Percentiles rank a stretch among this genome's conserved stretches.
phyloP scores from a whole-genome alignment of 2,113 vertebrate species.

The Xenus cinereus region DNA sequence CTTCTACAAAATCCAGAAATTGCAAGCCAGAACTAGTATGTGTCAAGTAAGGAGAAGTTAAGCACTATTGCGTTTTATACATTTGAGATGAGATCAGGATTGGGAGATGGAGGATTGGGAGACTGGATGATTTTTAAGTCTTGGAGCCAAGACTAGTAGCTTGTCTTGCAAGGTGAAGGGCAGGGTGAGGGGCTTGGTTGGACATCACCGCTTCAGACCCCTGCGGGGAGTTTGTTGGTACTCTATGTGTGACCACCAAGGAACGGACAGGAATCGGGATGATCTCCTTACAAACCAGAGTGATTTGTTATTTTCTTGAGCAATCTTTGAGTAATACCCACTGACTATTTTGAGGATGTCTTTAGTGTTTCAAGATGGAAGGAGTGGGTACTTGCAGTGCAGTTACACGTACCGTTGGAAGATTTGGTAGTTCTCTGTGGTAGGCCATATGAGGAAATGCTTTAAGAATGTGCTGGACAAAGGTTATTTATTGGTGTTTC shows the following conservation, averaged over 20 bases:
- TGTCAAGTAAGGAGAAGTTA: not conserved
- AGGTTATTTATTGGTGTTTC: not conserved
- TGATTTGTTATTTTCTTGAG: not conserved
- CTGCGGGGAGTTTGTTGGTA: not conserved
- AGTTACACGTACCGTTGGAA: accelerated
- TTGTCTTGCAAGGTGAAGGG: not conserved
- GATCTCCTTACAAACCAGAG: not conserved
- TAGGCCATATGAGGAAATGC: not conserved
- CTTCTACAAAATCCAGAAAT: not conserved
- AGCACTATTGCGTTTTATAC: not conserved
- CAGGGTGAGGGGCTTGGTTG: not conserved
- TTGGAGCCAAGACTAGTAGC: not conserved
- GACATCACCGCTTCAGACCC: not conserved
- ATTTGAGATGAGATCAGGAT: not conserved
- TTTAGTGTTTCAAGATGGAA: not conserved
- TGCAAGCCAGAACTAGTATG: not conserved
- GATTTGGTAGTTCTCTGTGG: not conserved
- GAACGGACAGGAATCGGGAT: not conserved
- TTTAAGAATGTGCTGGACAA: not conserved
- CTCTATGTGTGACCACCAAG: accelerated
- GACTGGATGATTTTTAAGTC: not conserved
- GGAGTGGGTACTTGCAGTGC: not conserved
- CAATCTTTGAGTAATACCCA: not conserved
- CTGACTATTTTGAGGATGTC: not conserved
- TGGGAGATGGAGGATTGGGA: not conserved